Conservation (phyloP, 2,797 vertebrate genomes). For the Borostomias antarcticus region DNA sequence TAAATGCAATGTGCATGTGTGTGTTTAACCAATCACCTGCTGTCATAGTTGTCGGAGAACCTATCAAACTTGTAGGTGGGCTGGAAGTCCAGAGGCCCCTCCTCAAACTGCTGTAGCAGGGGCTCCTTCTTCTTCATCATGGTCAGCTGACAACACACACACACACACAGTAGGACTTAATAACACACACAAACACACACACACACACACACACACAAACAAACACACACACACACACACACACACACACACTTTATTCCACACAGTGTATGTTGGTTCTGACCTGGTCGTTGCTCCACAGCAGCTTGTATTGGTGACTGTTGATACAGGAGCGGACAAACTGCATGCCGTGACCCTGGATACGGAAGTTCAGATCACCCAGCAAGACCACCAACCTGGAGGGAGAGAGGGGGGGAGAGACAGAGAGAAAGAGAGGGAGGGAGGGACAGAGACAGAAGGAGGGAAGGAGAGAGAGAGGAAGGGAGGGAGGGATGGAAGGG, state of each 20-base stretch:
- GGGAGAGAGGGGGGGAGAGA: slow-evolving; percentile 15
- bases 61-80: slow-evolving; percentile 97
- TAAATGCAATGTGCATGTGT: too few relatives aligned
- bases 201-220: neutral
- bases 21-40: slow-evolving; percentile 78
- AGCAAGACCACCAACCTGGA: slow-evolving; percentile 94
- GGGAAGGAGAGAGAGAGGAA: neutral
- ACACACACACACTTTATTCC: too few relatives aligned
- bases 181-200: neutral
- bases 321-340: slow-evolving; percentile 86
- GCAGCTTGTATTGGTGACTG: slow-evolving; percentile 76
- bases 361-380: slow-evolving; percentile 95
- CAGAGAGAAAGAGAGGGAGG: slow-evolving; percentile 18
- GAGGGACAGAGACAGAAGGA: slow-evolving; percentile 1
- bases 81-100: slow-evolving; percentile 90
- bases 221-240: neutral
- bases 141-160: slow-evolving; percentile 76
- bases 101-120: slow-evolving; percentile 87
- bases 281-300: slow-evolving; percentile 97
- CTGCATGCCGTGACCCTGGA: slow-evolving; percentile 89
- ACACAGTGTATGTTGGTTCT: slow-evolving; percentile 11
- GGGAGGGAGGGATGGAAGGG: neutral
- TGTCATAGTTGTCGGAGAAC: slow-evolving; percentile 88
- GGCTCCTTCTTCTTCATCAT: slow-evolving; percentile 86
- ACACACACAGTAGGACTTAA: neutral